A percentile compares a stretch with the other conserved stretches of the same genome.
Conservation (phyloP, 2,888 invertebrate genomes). For the Rhamnusium bicolor region DNA sequence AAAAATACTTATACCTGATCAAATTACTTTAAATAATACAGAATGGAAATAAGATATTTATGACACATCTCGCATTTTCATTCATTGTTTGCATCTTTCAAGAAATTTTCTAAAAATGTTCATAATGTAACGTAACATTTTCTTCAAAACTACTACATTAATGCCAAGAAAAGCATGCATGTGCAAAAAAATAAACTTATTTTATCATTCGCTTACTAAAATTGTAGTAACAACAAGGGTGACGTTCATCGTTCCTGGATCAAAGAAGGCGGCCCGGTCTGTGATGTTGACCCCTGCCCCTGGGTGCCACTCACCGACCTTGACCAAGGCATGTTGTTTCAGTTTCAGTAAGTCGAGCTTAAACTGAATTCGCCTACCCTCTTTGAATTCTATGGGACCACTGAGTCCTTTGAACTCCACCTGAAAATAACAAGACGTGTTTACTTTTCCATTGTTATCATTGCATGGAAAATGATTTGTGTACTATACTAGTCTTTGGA, state of each 20-base stretch:
- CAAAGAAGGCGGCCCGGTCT: conserved; percentile 81
- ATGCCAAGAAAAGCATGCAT: background rate
- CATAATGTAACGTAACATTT: background rate
- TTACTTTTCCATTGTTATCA: background rate
- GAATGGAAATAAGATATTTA: too few species aligned
- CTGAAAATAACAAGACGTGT: conserved; percentile 69
- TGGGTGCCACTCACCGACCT: conserved; percentile 85
- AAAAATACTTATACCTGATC: too few species aligned
- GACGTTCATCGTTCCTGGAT: conserved; percentile 81
- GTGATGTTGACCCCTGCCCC: conserved; percentile 80
- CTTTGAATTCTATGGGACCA: conserved; percentile 86
- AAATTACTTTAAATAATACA: too few species aligned
- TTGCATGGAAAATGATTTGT: too few species aligned
- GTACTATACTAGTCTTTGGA: too few species aligned
- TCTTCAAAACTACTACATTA: background rate
- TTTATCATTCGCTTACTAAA: conserved; percentile 73
- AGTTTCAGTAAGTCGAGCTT: conserved; percentile 83
- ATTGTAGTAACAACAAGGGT: conserved; percentile 85
- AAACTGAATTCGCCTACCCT: conserved; percentile 83
- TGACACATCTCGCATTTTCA: background rate
- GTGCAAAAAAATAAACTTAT: background rate
- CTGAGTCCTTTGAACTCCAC: conserved; percentile 87
- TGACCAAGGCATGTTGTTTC: conserved; percentile 81
- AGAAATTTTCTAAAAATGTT: background rate
- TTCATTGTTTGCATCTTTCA: background rate